Evolutionary conservation across 2,797 vertebrate genomes (phyloP), one percentile per base, ranked within the genome.

Genomic region (Silurus aristotelis): DNA sequence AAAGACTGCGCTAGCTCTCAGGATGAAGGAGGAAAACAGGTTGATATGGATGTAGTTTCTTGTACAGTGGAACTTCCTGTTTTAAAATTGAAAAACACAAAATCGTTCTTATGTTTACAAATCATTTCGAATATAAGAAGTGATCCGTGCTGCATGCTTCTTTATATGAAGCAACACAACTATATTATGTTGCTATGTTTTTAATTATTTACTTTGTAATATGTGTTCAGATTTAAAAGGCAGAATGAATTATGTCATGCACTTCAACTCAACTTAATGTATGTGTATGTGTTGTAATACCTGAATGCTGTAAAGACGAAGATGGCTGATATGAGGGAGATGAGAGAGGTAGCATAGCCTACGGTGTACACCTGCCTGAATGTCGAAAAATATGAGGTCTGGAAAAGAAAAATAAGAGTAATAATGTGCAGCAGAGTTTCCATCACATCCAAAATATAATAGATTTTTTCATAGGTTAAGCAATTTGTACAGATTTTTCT

Each of bases 31-130:
- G 66, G 95, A 93, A 91, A 98, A 98, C 60, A 98, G 91, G 94
- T 97, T 97, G 93, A 97, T 94, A 90, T 98, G 97, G 92, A 98
- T 97, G 90, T 97, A 97, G 89, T 98, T 98, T 89, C 97, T 94
- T 27, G 97, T 97, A 87, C 97, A 98, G 90, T 94, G 97, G 90
- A 98, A 97, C 90, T 97, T 98, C 84, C 97, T 98, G 92, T 61
- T 78, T 56, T 22, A 27, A 78, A 66, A 66, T 56, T 17, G 17
- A 1, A 75, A 38, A 75, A 66, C 20, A 72, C 43, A 80, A 38
- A 38, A 64, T 27, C 4, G 2, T 13, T 19, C 2, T 55, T 2
- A 25, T 56, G 56, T 56, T 31, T 31, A 56, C 52, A 25, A 3
- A 31, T 27, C 15, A 55, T 9, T 13, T 75, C 48, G 9, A 22